Conservation (phyloP, 2,113 vertebrate species). For the Pleuronectes platessa region DNA sequence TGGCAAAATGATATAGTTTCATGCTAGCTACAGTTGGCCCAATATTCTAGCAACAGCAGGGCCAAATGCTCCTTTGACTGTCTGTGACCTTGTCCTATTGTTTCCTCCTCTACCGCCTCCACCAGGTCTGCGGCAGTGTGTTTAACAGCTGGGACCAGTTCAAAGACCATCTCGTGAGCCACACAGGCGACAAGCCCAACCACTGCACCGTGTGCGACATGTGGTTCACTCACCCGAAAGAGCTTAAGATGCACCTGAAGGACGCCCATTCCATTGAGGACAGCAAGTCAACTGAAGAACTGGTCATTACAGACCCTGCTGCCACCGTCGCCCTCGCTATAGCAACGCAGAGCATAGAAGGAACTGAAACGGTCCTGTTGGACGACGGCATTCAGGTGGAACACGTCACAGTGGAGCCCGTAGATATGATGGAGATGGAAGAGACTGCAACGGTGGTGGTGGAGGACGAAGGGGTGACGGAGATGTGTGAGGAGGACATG, state of each 20-base stretch:
- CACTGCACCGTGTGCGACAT: constrained; percentile 96
- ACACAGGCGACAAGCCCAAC: constrained; percentile 97
- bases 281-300: constrained; percentile 80
- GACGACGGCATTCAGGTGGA: constrained; percentile 90
- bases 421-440: constrained; percentile 82
- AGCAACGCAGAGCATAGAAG: constrained; percentile 79
- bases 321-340: constrained; percentile 80
- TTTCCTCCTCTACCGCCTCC: constrained; percentile 37
- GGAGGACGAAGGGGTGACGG: constrained; percentile 86
- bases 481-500: constrained; percentile 87
- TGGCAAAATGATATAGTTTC: too few species aligned
- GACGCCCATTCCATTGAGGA: constrained; percentile 87
- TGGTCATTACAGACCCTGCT: constrained; percentile 83
- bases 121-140: constrained; percentile 95
- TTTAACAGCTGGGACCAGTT: constrained; percentile 99
- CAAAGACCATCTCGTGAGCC: constrained; percentile 96
- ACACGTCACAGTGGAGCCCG: constrained; percentile 82
- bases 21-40: too few species aligned
- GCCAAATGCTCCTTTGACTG: background rate
- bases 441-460: constrained; percentile 88
- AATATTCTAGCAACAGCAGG: too few species aligned
- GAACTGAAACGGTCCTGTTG: constrained; percentile 85
- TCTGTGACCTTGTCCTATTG: background rate
- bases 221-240: constrained; percentile 96
- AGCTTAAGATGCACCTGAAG: constrained; percentile 89